phyloP scores from a whole-genome alignment of 2,113 vertebrate species.

The Zapus hudsonius region DNA sequence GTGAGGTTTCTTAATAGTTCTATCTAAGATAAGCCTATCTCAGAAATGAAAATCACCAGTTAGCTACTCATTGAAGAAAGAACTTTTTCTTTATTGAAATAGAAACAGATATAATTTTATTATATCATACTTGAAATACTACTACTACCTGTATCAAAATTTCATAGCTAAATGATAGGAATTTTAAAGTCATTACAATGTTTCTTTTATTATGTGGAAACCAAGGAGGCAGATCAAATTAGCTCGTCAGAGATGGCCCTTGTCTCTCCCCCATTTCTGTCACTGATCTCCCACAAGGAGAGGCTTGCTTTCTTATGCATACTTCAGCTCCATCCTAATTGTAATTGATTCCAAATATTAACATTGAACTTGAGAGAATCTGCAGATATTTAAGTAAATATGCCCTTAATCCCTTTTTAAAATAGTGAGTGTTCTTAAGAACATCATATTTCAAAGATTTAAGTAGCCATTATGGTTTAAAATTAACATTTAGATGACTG shows the following conservation, averaged over 20 bases:
- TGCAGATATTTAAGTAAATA: neutral
- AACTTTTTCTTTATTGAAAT: neutral
- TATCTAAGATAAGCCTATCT: neutral
- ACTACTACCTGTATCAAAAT: neutral
- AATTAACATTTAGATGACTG: neutral
- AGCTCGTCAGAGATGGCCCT: neutral
- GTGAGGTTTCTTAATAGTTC: neutral
- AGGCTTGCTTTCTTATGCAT: neutral
- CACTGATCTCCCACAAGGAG: neutral
- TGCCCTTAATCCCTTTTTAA: neutral
- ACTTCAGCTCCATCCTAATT: neutral
- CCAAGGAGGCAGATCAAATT: neutral
- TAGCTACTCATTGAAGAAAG: neutral
- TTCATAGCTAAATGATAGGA: slow-evolving; percentile 10
- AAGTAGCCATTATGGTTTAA: neutral
- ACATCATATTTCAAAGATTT: slow-evolving; percentile 36
- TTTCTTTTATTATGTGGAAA: slow-evolving; percentile 43
- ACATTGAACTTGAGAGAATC: slow-evolving; percentile 38
- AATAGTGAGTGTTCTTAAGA: neutral
- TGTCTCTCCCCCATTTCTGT: neutral
- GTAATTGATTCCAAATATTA: slow-evolving; percentile 1
- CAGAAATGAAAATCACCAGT: neutral
- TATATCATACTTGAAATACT: slow-evolving; percentile 33
- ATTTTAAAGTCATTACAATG: slow-evolving; percentile 15
- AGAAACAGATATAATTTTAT: slow-evolving; percentile 6